Conservation (phyloP, 2,888 invertebrate genomes). For the Eucera pruinosa region DNA sequence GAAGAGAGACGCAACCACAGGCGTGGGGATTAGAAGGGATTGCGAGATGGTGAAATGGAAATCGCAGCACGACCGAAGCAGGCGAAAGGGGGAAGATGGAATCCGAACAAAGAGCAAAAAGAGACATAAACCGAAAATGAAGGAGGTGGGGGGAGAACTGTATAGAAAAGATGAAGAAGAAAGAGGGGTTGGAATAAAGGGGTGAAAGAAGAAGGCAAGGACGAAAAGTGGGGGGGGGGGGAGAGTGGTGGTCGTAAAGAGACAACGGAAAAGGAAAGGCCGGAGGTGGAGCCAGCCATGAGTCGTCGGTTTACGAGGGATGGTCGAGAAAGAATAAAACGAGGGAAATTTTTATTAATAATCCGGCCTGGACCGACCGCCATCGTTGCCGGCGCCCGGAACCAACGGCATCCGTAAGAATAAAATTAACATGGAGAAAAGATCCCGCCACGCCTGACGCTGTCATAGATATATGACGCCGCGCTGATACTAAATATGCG, state of each 20-base stretch:
- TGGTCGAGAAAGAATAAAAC: slow-evolving; percentile 61
- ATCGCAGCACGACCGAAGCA: slow-evolving; percentile 2
- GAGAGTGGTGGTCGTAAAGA: slow-evolving; percentile 56
- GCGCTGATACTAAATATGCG: slow-evolving; percentile 13
- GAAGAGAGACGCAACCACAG: neutral
- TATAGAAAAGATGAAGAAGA: slow-evolving; percentile 40
- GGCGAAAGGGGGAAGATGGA: slow-evolving; percentile 33
- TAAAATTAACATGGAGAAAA: slow-evolving; percentile 65
- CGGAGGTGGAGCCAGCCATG: slow-evolving; percentile 42
- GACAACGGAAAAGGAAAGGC: slow-evolving; percentile 55
- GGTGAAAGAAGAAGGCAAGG: slow-evolving; percentile 34
- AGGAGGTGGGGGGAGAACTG: slow-evolving; percentile 12
- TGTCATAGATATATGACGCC: slow-evolving; percentile 49
- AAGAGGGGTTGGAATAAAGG: slow-evolving; percentile 35
- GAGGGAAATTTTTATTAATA: slow-evolving; percentile 70
- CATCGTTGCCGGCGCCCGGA: slow-evolving; percentile 30
- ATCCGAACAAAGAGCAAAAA: slow-evolving; percentile 41
- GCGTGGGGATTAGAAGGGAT: neutral
- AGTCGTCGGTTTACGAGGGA: slow-evolving; percentile 65
- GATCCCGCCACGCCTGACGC: slow-evolving; percentile 45
- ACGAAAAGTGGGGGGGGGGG: slow-evolving; percentile 14
- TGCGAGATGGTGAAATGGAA: slow-evolving; percentile 8
- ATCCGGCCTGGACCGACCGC: slow-evolving; percentile 55
- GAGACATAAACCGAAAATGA: slow-evolving; percentile 39
- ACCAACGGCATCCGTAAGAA: slow-evolving; percentile 49